Conservation (phyloP, 1,140 invertebrate genomes). For the Thaumatotibia leucotreta region DNA sequence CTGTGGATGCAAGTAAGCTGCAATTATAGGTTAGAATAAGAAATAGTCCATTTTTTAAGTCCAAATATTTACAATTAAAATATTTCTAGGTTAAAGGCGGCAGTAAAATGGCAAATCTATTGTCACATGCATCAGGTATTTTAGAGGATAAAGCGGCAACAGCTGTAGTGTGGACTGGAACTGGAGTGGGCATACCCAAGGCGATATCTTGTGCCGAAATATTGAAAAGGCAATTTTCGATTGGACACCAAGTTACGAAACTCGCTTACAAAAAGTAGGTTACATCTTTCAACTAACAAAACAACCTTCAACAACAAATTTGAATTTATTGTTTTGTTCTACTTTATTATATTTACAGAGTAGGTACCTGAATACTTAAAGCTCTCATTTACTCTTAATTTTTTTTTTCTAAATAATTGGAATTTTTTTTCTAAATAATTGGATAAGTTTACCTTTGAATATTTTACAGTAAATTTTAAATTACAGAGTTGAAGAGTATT, state of each 20-base stretch:
- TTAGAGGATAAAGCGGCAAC: constrained; percentile 80
- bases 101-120: constrained; percentile 88
- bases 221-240: constrained; percentile 84
- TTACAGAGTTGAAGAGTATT: constrained; percentile 86
- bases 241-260: constrained; percentile 86
- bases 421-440: too few relatives aligned
- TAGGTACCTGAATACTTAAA: too few relatives aligned
- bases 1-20: constrained; percentile 85
- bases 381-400: too few relatives aligned
- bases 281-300: too few relatives aligned
- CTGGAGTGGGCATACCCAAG: constrained; percentile 86
- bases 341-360: too few relatives aligned
- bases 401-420: too few relatives aligned
- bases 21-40: not conserved
- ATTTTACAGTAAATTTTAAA: too few relatives aligned
- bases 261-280: constrained; percentile 83
- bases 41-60: not conserved
- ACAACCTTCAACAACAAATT: too few relatives aligned
- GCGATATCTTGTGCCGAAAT: constrained; percentile 92
- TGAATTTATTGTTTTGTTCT: too few relatives aligned
- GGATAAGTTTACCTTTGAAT: too few relatives aligned
- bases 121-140: constrained; percentile 85
- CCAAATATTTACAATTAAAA: not conserved
- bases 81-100: constrained; percentile 84
- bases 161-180: constrained; percentile 84